phyloP scores from a whole-genome alignment of 2,113 vertebrate species.

The Brienomyrus brachyistius region DNA sequence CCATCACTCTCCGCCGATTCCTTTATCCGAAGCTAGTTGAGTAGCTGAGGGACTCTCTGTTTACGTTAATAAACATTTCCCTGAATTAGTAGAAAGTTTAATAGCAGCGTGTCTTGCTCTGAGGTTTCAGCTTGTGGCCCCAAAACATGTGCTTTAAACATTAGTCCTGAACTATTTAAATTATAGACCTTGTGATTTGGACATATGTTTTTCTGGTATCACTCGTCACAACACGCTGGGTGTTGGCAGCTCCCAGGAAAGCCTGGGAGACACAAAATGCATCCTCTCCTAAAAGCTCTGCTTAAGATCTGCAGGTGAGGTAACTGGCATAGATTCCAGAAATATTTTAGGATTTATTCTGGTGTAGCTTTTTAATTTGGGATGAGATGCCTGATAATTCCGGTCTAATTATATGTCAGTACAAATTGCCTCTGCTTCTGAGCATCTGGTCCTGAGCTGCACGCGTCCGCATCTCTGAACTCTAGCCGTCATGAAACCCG shows the following conservation, averaged over 20 bases:
- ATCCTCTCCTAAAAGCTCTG: neutral
- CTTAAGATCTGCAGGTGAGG: neutral
- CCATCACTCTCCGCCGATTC: neutral
- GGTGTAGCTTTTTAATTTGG: neutral
- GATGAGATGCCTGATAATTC: neutral
- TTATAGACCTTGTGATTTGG: neutral
- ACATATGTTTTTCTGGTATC: neutral
- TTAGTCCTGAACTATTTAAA: neutral
- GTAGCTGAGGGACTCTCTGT: neutral
- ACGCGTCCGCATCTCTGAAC: neutral
- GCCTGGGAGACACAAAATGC: neutral
- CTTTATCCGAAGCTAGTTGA: neutral
- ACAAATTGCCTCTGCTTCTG: neutral
- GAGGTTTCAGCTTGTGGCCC: neutral
- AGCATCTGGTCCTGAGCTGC: neutral
- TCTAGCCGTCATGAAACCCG: neutral
- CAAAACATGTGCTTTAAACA: neutral
- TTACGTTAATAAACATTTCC: neutral
- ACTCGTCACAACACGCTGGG: neutral
- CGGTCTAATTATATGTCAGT: neutral
- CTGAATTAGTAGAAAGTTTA: neutral
- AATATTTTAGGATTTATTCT: neutral
- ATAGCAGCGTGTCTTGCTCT: neutral
- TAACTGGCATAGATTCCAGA: neutral
- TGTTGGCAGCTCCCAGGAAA: neutral